Conservation (phyloP, 2,113 vertebrate genomes). For the Odobenus rosmarus region DNA sequence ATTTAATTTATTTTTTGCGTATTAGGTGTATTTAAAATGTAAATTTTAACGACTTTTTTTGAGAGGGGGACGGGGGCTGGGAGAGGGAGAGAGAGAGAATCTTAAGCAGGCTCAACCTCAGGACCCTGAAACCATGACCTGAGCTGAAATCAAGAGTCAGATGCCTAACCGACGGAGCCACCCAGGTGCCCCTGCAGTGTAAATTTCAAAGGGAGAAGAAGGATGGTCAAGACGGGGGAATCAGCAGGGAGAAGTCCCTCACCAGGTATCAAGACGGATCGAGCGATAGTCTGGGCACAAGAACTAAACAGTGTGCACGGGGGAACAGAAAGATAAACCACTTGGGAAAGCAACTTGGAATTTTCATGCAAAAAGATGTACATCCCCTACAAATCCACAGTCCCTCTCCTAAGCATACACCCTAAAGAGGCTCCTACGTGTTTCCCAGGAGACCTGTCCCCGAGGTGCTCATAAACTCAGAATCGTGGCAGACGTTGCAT, state of each 20-base stretch:
- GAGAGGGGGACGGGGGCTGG: too few species aligned
- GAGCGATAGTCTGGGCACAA: not conserved
- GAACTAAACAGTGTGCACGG: rapidly evolving
- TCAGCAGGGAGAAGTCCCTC: not conserved
- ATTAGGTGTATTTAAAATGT: not conserved
- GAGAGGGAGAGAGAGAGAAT: too few species aligned
- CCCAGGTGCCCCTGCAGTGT: too few species aligned
- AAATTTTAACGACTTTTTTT: not conserved
- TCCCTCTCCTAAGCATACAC: not conserved
- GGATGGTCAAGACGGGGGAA: not conserved
- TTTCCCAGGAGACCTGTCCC: not conserved
- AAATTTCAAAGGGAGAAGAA: not conserved
- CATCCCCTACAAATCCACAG: rapidly evolving
- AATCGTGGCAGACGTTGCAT: rapidly evolving
- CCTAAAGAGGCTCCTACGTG: not conserved
- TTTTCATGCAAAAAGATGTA: not conserved
- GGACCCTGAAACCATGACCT: too few species aligned
- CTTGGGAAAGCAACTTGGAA: not conserved
- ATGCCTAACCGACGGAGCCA: too few species aligned
- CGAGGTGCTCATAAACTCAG: not conserved
- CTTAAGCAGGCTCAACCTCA: too few species aligned
- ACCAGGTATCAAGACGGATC: not conserved
- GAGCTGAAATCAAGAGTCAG: too few species aligned
- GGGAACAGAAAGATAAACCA: not conserved
- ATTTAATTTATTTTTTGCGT: too few species aligned